Conservation (phyloP, 2,113 vertebrate genomes). For the Ivindomyrus marchei region DNA sequence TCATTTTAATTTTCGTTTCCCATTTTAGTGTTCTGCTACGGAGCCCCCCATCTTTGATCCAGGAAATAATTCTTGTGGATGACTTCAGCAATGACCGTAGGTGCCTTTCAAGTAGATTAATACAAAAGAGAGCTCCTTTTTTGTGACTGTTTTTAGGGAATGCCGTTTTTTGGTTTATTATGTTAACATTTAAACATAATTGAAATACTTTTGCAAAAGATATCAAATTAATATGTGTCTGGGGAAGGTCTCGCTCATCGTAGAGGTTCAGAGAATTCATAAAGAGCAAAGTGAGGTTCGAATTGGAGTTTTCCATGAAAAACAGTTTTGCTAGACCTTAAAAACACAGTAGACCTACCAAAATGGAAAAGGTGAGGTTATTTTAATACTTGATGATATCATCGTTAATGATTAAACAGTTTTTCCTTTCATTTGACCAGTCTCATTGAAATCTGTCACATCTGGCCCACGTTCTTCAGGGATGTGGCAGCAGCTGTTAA, state of each 20-base stretch:
- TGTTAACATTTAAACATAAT: neutral
- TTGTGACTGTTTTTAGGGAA: neutral
- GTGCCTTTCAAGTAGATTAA: conserved; percentile 44
- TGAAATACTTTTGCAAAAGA: neutral
- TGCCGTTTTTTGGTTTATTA: neutral
- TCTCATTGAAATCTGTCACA: neutral
- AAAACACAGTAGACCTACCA: neutral
- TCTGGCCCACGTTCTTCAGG: neutral
- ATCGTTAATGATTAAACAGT: neutral
- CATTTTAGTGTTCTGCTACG: conserved; percentile 77
- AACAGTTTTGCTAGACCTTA: neutral
- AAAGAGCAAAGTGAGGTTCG: neutral
- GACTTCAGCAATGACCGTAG: conserved; percentile 95
- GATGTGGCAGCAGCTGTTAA: neutral
- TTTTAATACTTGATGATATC: neutral
- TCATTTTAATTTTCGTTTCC: neutral
- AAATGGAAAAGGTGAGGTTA: neutral
- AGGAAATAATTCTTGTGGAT: conserved; percentile 93
- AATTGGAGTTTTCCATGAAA: neutral
- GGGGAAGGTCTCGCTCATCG: neutral
- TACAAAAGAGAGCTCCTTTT: neutral
- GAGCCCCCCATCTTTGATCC: conserved; percentile 79
- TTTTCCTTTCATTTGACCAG: neutral
- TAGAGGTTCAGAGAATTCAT: neutral
- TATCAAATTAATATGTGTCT: neutral